phyloP scores from a whole-genome alignment of 1,140 invertebrate genomes.

The Stegodyphus mimosarum region DNA sequence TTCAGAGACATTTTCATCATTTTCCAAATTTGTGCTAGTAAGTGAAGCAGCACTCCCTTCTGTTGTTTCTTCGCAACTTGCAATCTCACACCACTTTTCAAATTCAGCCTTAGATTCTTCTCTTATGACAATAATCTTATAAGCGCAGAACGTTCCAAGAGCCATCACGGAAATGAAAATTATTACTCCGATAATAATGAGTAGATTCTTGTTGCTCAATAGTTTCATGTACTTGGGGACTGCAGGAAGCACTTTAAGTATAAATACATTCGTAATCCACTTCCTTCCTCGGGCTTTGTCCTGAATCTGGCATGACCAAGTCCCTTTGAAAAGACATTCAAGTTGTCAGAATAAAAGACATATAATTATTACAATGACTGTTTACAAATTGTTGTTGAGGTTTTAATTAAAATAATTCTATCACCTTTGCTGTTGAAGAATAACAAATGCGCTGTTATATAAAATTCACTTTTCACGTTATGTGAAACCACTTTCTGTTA shows the following conservation, averaged over 20 bases:
- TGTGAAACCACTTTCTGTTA: too few relatives aligned
- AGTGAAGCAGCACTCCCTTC: neutral
- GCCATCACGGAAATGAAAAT: neutral
- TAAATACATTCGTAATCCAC: conserved; percentile 19
- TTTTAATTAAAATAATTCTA: too few relatives aligned
- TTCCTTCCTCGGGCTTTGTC: neutral
- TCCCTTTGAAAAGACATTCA: conserved; percentile 1
- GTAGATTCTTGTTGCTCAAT: neutral
- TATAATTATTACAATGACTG: too few relatives aligned
- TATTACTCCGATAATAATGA: neutral
- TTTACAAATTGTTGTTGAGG: too few relatives aligned
- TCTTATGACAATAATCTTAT: neutral
- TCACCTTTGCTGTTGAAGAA: too few relatives aligned
- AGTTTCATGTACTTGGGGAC: neutral
- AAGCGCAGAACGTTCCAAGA: neutral
- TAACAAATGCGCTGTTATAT: too few relatives aligned
- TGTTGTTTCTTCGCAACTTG: neutral
- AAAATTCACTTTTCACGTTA: too few relatives aligned
- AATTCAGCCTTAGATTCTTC: conserved; percentile 13
- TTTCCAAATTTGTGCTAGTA: neutral
- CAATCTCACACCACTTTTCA: conserved; percentile 9
- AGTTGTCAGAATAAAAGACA: too few relatives aligned
- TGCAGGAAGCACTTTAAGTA: conserved; percentile 1
- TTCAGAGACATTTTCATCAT: neutral
- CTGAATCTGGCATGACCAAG: conserved; percentile 10